Evolutionary conservation across 2,797 vertebrate species (phyloP).

Genomic region (Cichlasoma orientale): DNA sequence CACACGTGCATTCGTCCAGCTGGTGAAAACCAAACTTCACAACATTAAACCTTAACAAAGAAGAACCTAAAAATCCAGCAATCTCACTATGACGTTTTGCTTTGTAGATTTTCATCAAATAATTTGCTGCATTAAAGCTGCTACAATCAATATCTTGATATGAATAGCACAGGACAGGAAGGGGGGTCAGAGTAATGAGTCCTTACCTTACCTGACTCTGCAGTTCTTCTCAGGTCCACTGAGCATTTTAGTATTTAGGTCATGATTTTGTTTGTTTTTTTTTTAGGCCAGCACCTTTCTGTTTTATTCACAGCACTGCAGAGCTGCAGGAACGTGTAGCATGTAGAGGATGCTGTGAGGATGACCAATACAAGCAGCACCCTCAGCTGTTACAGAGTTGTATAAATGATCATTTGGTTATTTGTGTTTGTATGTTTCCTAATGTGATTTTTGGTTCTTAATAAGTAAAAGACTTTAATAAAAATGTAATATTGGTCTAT

Average conservation of each 20-base stretch:
- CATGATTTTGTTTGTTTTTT: fast-evolving
- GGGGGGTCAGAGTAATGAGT: neutral
- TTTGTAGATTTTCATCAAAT: neutral
- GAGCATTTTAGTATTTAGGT: constrained; percentile 1
- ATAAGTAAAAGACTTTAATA: neutral
- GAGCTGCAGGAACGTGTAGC: neutral
- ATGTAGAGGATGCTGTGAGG: neutral
- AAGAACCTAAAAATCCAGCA: neutral
- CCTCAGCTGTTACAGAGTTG: neutral
- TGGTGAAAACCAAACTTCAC: neutral
- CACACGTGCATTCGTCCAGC: neutral
- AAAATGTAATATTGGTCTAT: neutral
- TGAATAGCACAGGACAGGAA: neutral
- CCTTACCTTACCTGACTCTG: neutral
- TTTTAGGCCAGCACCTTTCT: neutral
- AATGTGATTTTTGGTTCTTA: neutral
- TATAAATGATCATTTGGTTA: neutral
- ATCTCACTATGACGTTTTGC: neutral
- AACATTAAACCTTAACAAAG: neutral
- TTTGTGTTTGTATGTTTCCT: too few relatives aligned
- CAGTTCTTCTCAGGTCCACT: neutral
- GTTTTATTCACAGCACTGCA: neutral
- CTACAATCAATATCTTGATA: neutral
- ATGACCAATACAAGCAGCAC: neutral
- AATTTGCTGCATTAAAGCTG: neutral